phyloP scores from a whole-genome alignment of 2,888 invertebrate species.

The Clunio marinus region DNA sequence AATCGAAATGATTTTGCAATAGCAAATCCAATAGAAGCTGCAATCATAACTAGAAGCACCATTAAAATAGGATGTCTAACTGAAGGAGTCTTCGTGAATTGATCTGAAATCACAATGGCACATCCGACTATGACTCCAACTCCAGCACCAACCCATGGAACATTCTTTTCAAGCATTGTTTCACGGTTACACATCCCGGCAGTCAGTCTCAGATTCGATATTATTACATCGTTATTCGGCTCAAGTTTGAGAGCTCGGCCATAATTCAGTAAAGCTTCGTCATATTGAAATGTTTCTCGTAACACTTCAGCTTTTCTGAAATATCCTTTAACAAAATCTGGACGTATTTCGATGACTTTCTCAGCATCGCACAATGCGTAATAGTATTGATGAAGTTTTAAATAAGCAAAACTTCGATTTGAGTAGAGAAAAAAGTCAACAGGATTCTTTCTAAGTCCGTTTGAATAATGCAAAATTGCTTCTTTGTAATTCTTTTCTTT shows the following conservation, averaged over 20 bases:
- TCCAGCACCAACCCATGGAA: slow-evolving; percentile 71
- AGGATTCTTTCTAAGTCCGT: slow-evolving; percentile 70
- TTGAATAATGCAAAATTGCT: slow-evolving; percentile 73
- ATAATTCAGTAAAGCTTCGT: slow-evolving; percentile 66
- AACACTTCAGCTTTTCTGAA: slow-evolving; percentile 70
- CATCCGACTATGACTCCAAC: slow-evolving; percentile 66
- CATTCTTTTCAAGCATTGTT: slow-evolving; percentile 61
- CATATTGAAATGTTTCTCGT: slow-evolving; percentile 62
- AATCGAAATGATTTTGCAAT: slow-evolving; percentile 59
- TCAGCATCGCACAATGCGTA: slow-evolving; percentile 74
- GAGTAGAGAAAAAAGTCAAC: slow-evolving; percentile 69
- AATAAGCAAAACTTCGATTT: slow-evolving; percentile 74
- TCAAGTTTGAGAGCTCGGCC: slow-evolving; percentile 61
- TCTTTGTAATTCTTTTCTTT: slow-evolving; percentile 68
- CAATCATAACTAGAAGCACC: slow-evolving; percentile 63
- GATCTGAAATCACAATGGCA: slow-evolving; percentile 64
- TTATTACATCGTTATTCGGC: slow-evolving; percentile 60
- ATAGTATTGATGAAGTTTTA: slow-evolving; percentile 72
- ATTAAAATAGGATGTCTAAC: slow-evolving; percentile 62
- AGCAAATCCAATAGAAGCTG: slow-evolving; percentile 64
- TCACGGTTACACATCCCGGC: slow-evolving; percentile 59
- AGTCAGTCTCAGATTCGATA: slow-evolving; percentile 59
- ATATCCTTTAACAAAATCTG: slow-evolving; percentile 55
- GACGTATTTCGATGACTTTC: slow-evolving; percentile 72
- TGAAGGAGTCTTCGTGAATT: slow-evolving; percentile 61